Base-by-base conservation (phyloP, 2,888 invertebrate genomes). In the Serrognathus titanus region DNA sequence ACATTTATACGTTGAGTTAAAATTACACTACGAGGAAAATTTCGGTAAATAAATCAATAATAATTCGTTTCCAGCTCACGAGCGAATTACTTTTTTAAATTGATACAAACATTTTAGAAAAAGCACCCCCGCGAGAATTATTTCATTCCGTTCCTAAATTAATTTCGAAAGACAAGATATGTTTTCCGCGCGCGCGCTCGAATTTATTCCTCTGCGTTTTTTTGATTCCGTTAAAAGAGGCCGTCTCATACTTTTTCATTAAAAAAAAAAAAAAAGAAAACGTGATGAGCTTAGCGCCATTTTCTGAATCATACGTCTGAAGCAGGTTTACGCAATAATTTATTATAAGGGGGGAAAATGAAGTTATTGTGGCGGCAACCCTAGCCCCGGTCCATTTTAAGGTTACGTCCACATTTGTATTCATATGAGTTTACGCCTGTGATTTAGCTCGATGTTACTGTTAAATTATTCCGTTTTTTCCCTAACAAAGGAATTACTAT, bases 291-390 rank as follows among this genome's bases (percentile, higher is more conserved):
- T 41, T 24, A 13, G 20, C 38, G 38, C 13, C 38, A 48, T 54
- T 41, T 51, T 53, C 53, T 57, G 48, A 53, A 49, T 57, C 53
- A 40, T 53, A 46, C 45, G 57, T 53, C 57, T 49, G 48, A 13
- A 50, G 53, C 57, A 53, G 49, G 43, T 57, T 57, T 53, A 48
- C 20, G 47, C 48, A 53, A 57, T 57, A 57, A 57, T 53, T 57
- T 57, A 57, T 57, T 52, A 46, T 48, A 48, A 40, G 49, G 40
- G 52, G 56, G 43, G 48, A 46, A 37, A 57, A 57, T 47, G 47
- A 41, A 50, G 57, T 53, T 57, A 57, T 53, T 57, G 52, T 53
- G 48, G 47, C 20, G 20, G 7, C 24, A 24, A 35, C n/a, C 36
- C 35, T 48, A 16, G 45, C 38, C 35, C 11, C 11, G 24, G 48